Percentiles rank a stretch among this genome's conserved stretches.
These are phyloP conservation scores for Eupithecia tripunctaria DNA, from an alignment of 2,888 invertebrate species.

Conservation along the genomic window DNA sequence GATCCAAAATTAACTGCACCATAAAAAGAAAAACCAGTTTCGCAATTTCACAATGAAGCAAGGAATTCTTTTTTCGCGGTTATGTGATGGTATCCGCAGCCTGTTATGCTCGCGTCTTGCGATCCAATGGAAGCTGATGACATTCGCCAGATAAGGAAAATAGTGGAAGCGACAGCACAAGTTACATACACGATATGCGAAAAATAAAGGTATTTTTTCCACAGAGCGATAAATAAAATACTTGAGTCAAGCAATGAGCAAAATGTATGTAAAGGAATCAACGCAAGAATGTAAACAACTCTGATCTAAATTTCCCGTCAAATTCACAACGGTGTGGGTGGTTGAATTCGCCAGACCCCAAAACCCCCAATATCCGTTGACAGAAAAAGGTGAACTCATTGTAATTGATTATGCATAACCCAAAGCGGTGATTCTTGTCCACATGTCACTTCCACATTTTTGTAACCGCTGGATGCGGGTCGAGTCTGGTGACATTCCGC, in stretches of 20 bases:
- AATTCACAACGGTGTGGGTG: neutral
- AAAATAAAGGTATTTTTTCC: neutral
- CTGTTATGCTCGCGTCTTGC: constrained; percentile 26
- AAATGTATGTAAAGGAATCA: neutral
- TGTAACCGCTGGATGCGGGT: constrained; percentile 30
- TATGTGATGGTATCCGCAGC: constrained; percentile 36
- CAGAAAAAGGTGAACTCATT: constrained; percentile 9
- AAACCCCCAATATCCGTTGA: constrained; percentile 9
- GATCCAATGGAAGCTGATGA: constrained; percentile 28
- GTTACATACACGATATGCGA: neutral
- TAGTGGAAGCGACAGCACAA: constrained; percentile 7
- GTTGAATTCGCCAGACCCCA: neutral
- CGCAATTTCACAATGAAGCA: constrained; percentile 41
- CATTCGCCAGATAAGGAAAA: constrained; percentile 14
- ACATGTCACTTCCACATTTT: constrained; percentile 27
- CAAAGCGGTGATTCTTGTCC: constrained; percentile 17
- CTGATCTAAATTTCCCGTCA: neutral
- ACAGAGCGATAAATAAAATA: neutral
- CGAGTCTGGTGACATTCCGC: constrained; percentile 66
- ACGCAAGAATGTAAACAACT: neutral
- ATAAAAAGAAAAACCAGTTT: constrained; percentile 43
- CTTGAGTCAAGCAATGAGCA: neutral
- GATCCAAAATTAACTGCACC: constrained; percentile 41
- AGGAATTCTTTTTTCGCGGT: constrained; percentile 35
- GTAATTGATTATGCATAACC: constrained; percentile 19